Base-by-base conservation (phyloP, 2,113 vertebrate species). In the Tychaedon coryphoeus region DNA sequence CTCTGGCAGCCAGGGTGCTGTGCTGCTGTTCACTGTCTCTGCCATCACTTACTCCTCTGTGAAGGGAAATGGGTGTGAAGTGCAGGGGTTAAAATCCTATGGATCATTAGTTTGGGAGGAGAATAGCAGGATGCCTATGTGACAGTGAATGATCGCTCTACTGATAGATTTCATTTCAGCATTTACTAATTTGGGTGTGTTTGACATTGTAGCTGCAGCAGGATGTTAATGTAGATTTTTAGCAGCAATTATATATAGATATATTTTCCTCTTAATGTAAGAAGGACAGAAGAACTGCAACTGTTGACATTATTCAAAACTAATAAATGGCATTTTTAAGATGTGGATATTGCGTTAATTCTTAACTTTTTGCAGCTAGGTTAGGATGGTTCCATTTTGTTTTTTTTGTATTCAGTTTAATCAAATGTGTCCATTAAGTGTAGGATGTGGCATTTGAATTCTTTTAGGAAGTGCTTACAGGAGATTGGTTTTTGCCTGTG, bases 401-500 rank as follows among this genome's bases (percentile, higher is more conserved):
- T 92, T 14, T 14, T 81, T 90, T 78, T 89, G 12, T 70, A 57
- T 66, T 86, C 56, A 43, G 19, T 90, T 95, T 79, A 81, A 86
- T 91, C 53, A 84, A 80, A 40, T 62, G 33, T 74, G 42, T 93
- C 74, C 67, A 61, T 45, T 93, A 71, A 74, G 22, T 51, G 42
- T 72, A 92, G 29, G 29, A 92, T 70, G 23, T 88, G 71, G 48
- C 57, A 92, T 86, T 95, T 93, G 62, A 78, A 88, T 90, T 88
- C 42, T 92, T 96, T 74, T 36, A 78, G 50, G 25, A 9, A 47
- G 66, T 70, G 51, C 43, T 95, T 86, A 51, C 45, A 71, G 42
- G 54, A 92, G 72, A 93, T 82, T 76, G 66, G 92, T 95, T 95
- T 95, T 91, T 86, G 66, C 54, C 72, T 73, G 43, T 94, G 72